Conservation (phyloP, 2,113 vertebrate genomes). For the Oostethus manadensis region DNA sequence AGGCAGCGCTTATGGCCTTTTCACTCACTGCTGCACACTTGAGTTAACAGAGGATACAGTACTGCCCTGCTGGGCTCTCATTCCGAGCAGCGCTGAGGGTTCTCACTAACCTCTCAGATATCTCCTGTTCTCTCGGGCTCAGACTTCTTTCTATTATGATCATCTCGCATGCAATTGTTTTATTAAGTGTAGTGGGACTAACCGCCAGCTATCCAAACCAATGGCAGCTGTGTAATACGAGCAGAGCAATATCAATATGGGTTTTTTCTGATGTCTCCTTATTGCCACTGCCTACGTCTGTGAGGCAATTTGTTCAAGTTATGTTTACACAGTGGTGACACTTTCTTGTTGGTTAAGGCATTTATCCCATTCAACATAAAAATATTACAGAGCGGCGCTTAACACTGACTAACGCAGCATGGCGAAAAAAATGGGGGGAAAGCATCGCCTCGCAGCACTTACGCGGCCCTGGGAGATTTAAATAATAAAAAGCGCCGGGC, state of each 20-base stretch:
- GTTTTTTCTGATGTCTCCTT: slow-evolving; percentile 7
- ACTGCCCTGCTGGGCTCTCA: slow-evolving; percentile 45
- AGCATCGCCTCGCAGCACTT: slow-evolving; percentile 70
- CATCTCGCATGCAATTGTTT: slow-evolving; percentile 28
- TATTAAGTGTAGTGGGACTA: slow-evolving; percentile 13
- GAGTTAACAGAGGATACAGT: slow-evolving; percentile 49
- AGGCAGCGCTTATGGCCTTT: slow-evolving; percentile 32
- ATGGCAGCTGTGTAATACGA: background rate
- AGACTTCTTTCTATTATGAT: slow-evolving; percentile 19
- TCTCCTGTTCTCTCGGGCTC: slow-evolving; percentile 27
- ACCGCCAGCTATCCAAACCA: background rate
- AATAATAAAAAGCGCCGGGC: slow-evolving; percentile 79
- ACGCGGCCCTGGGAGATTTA: slow-evolving; percentile 79
- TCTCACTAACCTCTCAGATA: slow-evolving; percentile 17
- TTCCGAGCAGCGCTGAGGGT: slow-evolving; percentile 23
- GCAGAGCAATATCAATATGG: background rate
- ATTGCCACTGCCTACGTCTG: slow-evolving; percentile 20
- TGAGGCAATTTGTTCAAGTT: slow-evolving; percentile 50
- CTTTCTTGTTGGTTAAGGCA: slow-evolving; percentile 41
- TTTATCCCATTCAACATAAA: slow-evolving; percentile 55
- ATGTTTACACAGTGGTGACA: slow-evolving; percentile 48
- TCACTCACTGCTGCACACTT: slow-evolving; percentile 34
- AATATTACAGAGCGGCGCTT: slow-evolving; percentile 69
- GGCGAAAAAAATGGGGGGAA: slow-evolving; percentile 70
- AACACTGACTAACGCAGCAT: slow-evolving; percentile 70